Conservation (phyloP, 2,113 vertebrate genomes). For the Thamnophis sirtalis region DNA sequence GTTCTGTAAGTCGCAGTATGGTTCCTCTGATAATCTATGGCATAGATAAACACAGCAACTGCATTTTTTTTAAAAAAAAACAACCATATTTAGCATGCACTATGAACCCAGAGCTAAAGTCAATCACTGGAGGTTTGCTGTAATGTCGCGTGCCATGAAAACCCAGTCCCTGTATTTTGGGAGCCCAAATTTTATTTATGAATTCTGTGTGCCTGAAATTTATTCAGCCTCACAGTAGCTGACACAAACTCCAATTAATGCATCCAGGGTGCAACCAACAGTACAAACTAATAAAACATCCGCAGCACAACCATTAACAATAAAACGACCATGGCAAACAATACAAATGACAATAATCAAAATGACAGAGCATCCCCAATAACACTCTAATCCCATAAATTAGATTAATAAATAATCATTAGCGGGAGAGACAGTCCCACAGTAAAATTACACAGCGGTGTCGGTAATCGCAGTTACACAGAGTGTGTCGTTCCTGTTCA, state of each 20-base stretch:
- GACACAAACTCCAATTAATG: neutral
- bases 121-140: neutral
- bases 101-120: neutral
- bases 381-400: neutral
- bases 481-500: neutral
- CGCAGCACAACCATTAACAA: neutral
- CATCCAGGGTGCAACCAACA: neutral
- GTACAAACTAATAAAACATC: neutral
- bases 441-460: neutral
- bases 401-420: neutral
- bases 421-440: neutral
- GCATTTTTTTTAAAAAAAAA: neutral
- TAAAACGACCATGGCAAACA: neutral
- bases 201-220: neutral
- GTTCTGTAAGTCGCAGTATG: neutral
- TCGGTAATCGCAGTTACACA: neutral
- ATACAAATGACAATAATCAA: neutral
- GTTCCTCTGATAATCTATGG: neutral
- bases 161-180: neutral
- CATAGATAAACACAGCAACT: neutral
- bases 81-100: neutral
- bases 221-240: neutral
- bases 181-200: neutral
- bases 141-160: neutral
- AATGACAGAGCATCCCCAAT: neutral